Evolutionary conservation across 2,888 invertebrate genomes (phyloP).

Genomic region (Acleris emargana): DNA sequence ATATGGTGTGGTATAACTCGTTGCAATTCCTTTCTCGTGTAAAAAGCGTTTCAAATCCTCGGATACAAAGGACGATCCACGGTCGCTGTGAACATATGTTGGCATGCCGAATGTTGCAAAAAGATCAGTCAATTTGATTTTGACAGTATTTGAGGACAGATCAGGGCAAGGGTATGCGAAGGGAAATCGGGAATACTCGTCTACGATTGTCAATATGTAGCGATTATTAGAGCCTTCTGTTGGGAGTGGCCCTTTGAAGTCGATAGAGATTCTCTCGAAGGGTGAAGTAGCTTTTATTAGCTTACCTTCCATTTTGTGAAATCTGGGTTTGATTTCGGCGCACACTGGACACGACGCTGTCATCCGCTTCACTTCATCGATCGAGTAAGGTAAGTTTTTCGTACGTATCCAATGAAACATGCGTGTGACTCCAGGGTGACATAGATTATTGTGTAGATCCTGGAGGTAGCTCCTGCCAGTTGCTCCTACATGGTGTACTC

Average conservation of each 20-base stretch:
- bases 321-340: background rate
- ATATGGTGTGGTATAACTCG: slow-evolving; percentile 30
- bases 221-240: slow-evolving; percentile 27
- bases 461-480: no score
- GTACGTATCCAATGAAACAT: background rate
- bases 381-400: background rate
- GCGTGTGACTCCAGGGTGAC: no score
- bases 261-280: slow-evolving; percentile 29
- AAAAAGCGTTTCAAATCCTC: slow-evolving; percentile 7
- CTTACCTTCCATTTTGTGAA: background rate
- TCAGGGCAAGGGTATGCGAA: slow-evolving; percentile 37
- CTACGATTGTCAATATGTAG: no score
- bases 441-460: no score
- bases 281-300: no score
- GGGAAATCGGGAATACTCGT: no score
- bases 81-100: slow-evolving; percentile 20
- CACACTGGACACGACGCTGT: background rate
- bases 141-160: slow-evolving; percentile 24
- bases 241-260: slow-evolving; percentile 38
- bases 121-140: slow-evolving; percentile 21
- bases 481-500: background rate
- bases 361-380: background rate
- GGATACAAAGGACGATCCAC: slow-evolving; percentile 31
- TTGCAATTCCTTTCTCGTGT: slow-evolving; percentile 20
- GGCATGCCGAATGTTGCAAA: no score